Evolutionary conservation across 2,888 invertebrate genomes (phyloP).

Genomic region (Netelia melanura): DNA sequence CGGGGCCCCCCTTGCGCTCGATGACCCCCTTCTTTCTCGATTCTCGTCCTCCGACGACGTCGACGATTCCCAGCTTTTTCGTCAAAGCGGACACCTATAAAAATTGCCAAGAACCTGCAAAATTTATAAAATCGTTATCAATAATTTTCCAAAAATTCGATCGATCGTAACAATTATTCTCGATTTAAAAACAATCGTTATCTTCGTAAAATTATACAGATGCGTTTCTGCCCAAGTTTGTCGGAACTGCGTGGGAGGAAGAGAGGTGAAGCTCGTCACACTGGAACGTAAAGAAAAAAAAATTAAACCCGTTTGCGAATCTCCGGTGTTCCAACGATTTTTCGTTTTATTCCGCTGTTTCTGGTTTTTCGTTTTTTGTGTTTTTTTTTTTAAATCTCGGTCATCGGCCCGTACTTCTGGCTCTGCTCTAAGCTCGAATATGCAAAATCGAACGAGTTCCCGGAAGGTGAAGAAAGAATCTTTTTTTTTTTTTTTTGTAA

Average conservation of each 20-base stretch:
- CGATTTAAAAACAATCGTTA: not conserved
- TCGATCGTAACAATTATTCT: not conserved
- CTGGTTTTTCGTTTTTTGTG: too few relatives aligned
- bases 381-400: too few relatives aligned
- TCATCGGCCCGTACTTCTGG: too few relatives aligned
- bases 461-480: too few relatives aligned
- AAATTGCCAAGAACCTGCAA: not conserved
- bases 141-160: not conserved
- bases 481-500: too few relatives aligned
- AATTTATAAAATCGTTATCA: not conserved
- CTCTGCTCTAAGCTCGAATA: too few relatives aligned
- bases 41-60: constrained; percentile 42
- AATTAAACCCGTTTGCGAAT: too few relatives aligned
- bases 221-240: not conserved
- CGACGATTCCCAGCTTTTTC: not conserved
- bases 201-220: not conserved
- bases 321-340: too few relatives aligned
- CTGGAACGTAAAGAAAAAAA: too few relatives aligned
- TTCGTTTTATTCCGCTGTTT: too few relatives aligned
- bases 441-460: too few relatives aligned
- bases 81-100: not conserved
- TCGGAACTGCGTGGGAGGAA: not conserved
- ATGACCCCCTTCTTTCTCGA: constrained; percentile 70
- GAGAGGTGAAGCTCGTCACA: too few relatives aligned
- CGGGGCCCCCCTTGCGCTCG: constrained; percentile 60